Evolutionary conservation across 2,797 vertebrate species (phyloP).

Genomic region (Malacoctenus gilli): DNA sequence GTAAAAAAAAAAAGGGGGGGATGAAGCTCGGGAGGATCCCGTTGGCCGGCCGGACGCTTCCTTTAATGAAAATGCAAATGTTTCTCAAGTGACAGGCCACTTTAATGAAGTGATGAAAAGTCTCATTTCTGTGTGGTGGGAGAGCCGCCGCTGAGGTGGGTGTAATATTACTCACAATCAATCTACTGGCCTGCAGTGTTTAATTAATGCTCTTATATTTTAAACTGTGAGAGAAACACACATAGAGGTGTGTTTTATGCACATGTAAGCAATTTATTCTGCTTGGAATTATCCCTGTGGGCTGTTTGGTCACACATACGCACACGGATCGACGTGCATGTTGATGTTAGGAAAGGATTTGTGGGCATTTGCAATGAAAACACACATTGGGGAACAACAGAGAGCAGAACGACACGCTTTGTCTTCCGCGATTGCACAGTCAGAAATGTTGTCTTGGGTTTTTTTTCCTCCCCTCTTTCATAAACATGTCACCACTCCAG

Average conservation of each 20-base stretch:
- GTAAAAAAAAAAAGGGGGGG: too few relatives aligned
- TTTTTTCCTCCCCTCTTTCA: constrained; percentile 32
- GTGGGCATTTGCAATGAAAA: not conserved
- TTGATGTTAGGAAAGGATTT: not conserved
- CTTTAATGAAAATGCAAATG: constrained; percentile 55
- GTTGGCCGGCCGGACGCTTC: not conserved
- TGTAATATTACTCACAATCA: too few relatives aligned
- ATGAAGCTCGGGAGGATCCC: too few relatives aligned
- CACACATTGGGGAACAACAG: not conserved
- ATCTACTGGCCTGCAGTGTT: constrained; percentile 26
- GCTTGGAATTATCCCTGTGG: constrained; percentile 2
- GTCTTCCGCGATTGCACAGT: constrained; percentile 11
- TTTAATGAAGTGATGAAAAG: constrained; percentile 56
- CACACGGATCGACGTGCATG: not conserved
- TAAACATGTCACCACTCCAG: constrained; percentile 47
- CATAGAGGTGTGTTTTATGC: constrained; percentile 17
- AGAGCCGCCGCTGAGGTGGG: constrained; percentile 35
- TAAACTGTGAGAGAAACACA: constrained; percentile 24
- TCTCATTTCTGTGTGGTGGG: constrained; percentile 38
- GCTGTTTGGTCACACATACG: constrained; percentile 1
- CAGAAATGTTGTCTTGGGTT: constrained; percentile 33
- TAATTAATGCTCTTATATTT: constrained; percentile 31
- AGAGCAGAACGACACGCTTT: not conserved
- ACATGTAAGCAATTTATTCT: constrained; percentile 31
- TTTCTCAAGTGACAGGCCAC: constrained; percentile 32